Percentiles rank a stretch among this genome's conserved stretches.
These are phyloP conservation scores for Engraulis encrasicolus DNA, from an alignment of 2,113 vertebrate species.

Conservation along the genomic window DNA sequence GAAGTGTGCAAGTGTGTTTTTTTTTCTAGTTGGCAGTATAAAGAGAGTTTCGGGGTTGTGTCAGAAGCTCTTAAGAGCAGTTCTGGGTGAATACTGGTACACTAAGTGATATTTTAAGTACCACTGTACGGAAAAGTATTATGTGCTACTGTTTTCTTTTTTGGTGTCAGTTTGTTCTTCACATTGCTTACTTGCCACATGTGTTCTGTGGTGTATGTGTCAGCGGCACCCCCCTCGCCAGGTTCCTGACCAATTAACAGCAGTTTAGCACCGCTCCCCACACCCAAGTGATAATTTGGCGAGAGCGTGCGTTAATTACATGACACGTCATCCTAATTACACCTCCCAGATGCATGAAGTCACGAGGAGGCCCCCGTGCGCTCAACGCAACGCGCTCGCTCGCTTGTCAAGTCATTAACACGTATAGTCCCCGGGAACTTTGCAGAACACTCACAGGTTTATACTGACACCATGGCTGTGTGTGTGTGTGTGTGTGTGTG, in stretches of 20 bases:
- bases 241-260: slow-evolving; percentile 50
- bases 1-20: background rate
- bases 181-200: background rate
- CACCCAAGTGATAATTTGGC: slow-evolving; percentile 74
- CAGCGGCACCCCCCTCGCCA: slow-evolving; percentile 30
- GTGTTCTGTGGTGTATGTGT: background rate
- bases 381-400: too few relatives aligned
- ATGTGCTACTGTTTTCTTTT: background rate
- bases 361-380: slow-evolving; percentile 70
- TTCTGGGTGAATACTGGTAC: background rate
- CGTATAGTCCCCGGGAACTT: slow-evolving; percentile 57
- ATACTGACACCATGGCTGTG: background rate
- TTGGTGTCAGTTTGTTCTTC: background rate
- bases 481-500: slow-evolving; percentile 15
- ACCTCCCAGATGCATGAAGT: slow-evolving; percentile 69
- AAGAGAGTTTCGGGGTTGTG: background rate
- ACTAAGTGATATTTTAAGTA: background rate
- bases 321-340: slow-evolving; percentile 76
- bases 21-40: background rate
- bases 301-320: slow-evolving; percentile 74
- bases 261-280: slow-evolving; percentile 65
- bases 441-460: slow-evolving; percentile 38
- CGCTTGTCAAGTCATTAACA: slow-evolving; percentile 69
- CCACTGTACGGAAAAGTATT: background rate
- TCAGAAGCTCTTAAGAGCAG: background rate